phyloP scores from a whole-genome alignment of 1,140 invertebrate genomes.

The Pseudachorutes palmiensis region DNA sequence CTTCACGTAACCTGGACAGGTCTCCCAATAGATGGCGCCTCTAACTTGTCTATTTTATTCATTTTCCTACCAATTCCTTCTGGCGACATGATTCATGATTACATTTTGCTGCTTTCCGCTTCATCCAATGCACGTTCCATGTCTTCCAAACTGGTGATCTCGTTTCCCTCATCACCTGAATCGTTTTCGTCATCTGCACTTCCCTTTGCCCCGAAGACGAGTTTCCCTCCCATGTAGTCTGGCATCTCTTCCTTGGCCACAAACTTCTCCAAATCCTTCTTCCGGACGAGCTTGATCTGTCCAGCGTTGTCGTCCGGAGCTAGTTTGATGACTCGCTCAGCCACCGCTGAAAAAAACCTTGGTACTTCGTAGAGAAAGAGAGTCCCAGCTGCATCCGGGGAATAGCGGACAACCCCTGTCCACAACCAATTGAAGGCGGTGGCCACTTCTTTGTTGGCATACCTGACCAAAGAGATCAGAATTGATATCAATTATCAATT shows the following conservation, averaged over 20 bases:
- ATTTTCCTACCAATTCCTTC: too few species aligned
- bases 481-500: too few species aligned
- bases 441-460: slow-evolving; percentile 17
- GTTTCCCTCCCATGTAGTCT: slow-evolving; percentile 18
- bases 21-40: too few species aligned
- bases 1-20: too few species aligned
- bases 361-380: slow-evolving; percentile 6
- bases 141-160: slow-evolving; percentile 1
- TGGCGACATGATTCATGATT: background rate
- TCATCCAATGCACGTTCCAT: slow-evolving; percentile 9
- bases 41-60: too few species aligned
- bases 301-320: background rate
- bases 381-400: background rate
- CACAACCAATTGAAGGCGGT: background rate
- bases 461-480: too few species aligned
- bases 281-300: background rate
- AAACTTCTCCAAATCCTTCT: slow-evolving; percentile 14
- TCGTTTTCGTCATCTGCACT: background rate
- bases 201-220: background rate
- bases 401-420: slow-evolving; percentile 5
- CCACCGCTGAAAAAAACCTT: slow-evolving; percentile 9
- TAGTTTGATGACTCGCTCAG: slow-evolving; percentile 7
- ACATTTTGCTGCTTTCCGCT: slow-evolving; percentile 8
- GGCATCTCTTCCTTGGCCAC: slow-evolving; percentile 11
- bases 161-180: slow-evolving; percentile 4